These are phyloP conservation scores for Endotricha flammealis DNA, from an alignment of 2,888 invertebrate species.

Conservation along the genomic window DNA sequence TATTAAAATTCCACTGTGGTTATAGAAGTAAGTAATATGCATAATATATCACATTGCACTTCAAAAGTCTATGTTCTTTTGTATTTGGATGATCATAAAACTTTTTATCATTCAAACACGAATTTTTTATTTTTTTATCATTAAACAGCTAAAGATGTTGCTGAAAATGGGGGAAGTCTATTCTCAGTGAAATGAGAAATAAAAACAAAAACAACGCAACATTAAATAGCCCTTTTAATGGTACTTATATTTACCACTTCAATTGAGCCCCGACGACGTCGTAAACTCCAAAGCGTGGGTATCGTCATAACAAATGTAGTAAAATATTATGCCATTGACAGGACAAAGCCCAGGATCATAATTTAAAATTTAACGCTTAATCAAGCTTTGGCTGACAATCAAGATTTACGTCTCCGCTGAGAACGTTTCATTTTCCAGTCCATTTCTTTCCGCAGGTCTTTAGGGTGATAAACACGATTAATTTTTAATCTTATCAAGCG, in stretches of 20 bases:
- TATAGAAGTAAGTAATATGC: too few species aligned
- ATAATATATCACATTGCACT: too few species aligned
- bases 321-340: constrained; percentile 11
- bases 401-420: constrained; percentile 51
- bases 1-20: too few species aligned
- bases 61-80: too few species aligned
- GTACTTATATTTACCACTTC: constrained; percentile 4
- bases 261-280: constrained; percentile 3
- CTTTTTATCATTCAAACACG: too few species aligned
- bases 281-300: constrained; percentile 2
- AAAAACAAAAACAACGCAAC: background rate
- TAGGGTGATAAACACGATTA: constrained; percentile 50
- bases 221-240: background rate
- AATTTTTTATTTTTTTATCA: too few species aligned
- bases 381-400: constrained; percentile 65
- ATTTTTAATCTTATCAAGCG: constrained; percentile 56
- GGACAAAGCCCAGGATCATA: constrained; percentile 39
- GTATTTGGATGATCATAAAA: too few species aligned
- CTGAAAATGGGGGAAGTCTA: background rate
- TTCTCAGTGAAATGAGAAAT: background rate
- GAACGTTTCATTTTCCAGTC: constrained; percentile 58
- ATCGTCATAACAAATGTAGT: constrained; percentile 6
- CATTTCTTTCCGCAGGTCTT: constrained; percentile 55
- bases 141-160: too few species aligned
- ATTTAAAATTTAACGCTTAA: constrained; percentile 73